Percentiles rank a stretch among this genome's conserved stretches.
Evolutionary conservation across 2,888 invertebrate genomes (phyloP).

Genomic region (Conomelus anceps): DNA sequence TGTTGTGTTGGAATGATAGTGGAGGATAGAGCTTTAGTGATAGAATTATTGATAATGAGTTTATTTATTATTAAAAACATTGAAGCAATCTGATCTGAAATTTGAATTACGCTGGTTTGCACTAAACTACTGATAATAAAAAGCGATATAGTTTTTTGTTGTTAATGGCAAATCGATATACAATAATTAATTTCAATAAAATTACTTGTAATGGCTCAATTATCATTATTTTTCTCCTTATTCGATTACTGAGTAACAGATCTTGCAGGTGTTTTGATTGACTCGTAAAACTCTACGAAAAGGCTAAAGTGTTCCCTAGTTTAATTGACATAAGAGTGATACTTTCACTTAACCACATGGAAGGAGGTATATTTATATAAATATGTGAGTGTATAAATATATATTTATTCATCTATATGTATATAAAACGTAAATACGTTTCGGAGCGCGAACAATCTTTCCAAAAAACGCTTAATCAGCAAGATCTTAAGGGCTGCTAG

Average conservation of each 20-base stretch:
- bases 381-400: neutral
- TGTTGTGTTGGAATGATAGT: neutral
- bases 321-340: slow-evolving; percentile 33
- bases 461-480: neutral
- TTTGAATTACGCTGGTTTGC: neutral
- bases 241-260: neutral
- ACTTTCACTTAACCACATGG: neutral
- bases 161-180: neutral
- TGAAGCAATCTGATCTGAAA: neutral
- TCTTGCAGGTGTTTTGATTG: neutral
- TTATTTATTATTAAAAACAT: neutral
- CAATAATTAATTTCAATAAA: no score
- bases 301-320: slow-evolving; percentile 31
- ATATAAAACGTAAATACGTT: neutral
- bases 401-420: neutral
- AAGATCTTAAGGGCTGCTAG: neutral
- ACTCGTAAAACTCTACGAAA: slow-evolving; percentile 2
- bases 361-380: neutral
- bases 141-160: neutral
- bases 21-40: neutral
- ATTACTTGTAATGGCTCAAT: neutral
- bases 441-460: neutral
- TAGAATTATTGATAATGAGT: neutral
- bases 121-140: neutral
- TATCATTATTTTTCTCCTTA: neutral